A percentile compares a stretch with the other conserved stretches of the same genome.
phyloP scores from a whole-genome alignment of 2,888 invertebrate species.

The Drosophila rellima region DNA sequence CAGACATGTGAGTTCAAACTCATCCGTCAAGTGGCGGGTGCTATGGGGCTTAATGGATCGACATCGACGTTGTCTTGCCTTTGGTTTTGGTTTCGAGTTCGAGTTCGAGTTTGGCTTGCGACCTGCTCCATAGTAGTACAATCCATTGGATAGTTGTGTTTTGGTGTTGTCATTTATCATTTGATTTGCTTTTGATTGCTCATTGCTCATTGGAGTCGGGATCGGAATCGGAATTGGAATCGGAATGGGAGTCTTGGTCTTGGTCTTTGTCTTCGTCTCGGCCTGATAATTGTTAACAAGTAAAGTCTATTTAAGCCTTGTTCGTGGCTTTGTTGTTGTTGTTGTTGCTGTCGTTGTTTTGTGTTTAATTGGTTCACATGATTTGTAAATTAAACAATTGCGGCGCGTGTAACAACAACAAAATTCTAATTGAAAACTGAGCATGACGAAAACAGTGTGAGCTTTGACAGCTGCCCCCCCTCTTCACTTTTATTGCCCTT shows the following conservation, averaged over 20 bases:
- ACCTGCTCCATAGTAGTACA: conserved; percentile 52
- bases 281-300: conserved; percentile 84
- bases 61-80: conserved; percentile 49
- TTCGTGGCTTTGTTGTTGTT: conserved; percentile 59
- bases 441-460: conserved; percentile 72
- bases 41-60: conserved; percentile 79
- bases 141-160: conserved; percentile 76
- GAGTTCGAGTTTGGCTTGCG: conserved; percentile 4
- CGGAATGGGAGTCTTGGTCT: not conserved
- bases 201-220: conserved; percentile 16
- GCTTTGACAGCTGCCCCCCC: conserved; percentile 71
- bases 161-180: conserved; percentile 83
- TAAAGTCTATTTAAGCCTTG: conserved; percentile 83
- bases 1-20: conserved; percentile 85
- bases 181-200: conserved; percentile 81
- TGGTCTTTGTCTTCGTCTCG: conserved; percentile 27
- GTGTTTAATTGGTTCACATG: conserved; percentile 81
- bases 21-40: conserved; percentile 84
- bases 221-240: not conserved
- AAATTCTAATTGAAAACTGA: conserved; percentile 80
- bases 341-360: conserved; percentile 40
- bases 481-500: not conserved
- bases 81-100: not conserved
- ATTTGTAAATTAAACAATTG: conserved; percentile 85
- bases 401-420: conserved; percentile 58